phyloP scores from a whole-genome alignment of 2,797 vertebrate species.

The Siniperca obscura region DNA sequence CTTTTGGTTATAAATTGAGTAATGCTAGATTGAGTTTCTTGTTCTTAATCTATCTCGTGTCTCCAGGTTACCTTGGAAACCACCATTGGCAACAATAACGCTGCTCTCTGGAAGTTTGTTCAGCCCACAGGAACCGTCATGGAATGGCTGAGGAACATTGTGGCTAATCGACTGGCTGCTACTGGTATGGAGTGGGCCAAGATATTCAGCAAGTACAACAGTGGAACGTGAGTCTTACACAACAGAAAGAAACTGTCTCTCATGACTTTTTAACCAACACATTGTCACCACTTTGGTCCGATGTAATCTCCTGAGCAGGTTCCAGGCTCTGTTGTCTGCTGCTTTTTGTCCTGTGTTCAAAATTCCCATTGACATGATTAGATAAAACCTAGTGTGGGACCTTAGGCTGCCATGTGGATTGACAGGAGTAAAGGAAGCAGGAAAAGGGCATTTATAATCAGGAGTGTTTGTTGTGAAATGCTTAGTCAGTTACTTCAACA shows the following conservation, averaged over 20 bases:
- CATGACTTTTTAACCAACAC: constrained; percentile 3
- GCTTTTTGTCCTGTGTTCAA: constrained; percentile 17
- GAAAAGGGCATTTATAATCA: neutral
- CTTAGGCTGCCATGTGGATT: constrained; percentile 4
- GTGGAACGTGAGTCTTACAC: constrained; percentile 91
- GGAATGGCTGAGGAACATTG: constrained; percentile 94
- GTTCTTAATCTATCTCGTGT: constrained; percentile 18
- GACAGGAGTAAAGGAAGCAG: neutral
- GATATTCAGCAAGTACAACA: constrained; percentile 91
- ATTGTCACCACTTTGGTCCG: neutral
- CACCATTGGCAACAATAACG: constrained; percentile 94
- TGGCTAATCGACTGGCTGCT: constrained; percentile 91
- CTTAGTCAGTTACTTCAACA: constrained; percentile 25
- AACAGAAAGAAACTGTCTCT: neutral
- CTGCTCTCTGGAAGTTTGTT: constrained; percentile 90
- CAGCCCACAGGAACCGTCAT: constrained; percentile 85
- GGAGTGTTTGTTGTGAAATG: constrained; percentile 25
- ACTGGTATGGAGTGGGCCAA: constrained; percentile 86
- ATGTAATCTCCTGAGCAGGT: neutral
- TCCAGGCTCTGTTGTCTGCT: constrained; percentile 10
- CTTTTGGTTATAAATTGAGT: neutral
- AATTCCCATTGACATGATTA: constrained; percentile 18
- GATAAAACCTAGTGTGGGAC: constrained; percentile 15
- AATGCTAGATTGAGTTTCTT: neutral
- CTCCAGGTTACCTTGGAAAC: constrained; percentile 92